phyloP scores from a whole-genome alignment of 1,140 invertebrate species.

The Polypedilum pembai region DNA sequence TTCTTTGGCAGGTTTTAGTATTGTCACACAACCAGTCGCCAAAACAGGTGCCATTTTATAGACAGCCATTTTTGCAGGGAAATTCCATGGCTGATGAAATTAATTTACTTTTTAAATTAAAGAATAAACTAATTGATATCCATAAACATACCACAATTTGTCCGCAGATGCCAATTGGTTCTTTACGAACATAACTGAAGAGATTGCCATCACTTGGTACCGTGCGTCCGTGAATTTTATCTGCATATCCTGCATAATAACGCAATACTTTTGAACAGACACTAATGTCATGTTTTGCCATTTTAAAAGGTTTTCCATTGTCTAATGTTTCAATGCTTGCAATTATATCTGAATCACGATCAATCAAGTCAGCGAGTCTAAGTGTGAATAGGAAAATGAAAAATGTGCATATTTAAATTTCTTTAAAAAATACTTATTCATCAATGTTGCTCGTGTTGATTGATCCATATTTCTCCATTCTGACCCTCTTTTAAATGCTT shows the following conservation, averaged over 20 bases:
- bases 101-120: too few species aligned
- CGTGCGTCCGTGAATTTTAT: slow-evolving; percentile 64
- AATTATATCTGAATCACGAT: slow-evolving; percentile 59
- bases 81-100: neutral
- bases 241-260: slow-evolving; percentile 69
- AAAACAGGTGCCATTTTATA: slow-evolving; percentile 55
- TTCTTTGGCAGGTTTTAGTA: slow-evolving; percentile 70
- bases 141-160: slow-evolving; percentile 38
- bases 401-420: neutral
- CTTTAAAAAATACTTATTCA: slow-evolving; percentile 40
- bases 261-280: slow-evolving; percentile 51
- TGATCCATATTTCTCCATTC: slow-evolving; percentile 59
- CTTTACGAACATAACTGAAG: slow-evolving; percentile 52
- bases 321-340: slow-evolving; percentile 60
- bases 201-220: slow-evolving; percentile 51
- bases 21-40: slow-evolving; percentile 53
- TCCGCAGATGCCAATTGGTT: slow-evolving; percentile 53
- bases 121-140: too few species aligned
- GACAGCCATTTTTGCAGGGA: slow-evolving; percentile 53
- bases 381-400: slow-evolving; percentile 28
- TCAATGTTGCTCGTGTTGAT: slow-evolving; percentile 48
- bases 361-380: slow-evolving; percentile 63
- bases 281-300: slow-evolving; percentile 51
- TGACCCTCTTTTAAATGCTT: slow-evolving; percentile 50
- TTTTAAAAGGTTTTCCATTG: slow-evolving; percentile 62